A percentile compares a stretch with the other conserved stretches of the same genome.
These are phyloP conservation scores for Tillus elongatus DNA, from an alignment of 2,888 invertebrate genomes.

Conservation along the genomic window DNA sequence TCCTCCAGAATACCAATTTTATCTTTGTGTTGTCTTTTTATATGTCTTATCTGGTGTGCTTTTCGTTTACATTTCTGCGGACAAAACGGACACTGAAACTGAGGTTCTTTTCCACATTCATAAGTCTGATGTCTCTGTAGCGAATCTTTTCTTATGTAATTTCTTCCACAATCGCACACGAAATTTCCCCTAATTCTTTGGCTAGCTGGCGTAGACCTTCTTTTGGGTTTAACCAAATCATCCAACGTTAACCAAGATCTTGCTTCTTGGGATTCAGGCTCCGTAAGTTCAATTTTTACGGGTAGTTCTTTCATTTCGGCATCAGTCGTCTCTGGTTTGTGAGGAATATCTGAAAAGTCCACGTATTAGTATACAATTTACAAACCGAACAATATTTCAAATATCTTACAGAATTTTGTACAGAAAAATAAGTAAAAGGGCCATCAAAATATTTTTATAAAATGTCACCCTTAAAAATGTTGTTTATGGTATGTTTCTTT, in stretches of 20 bases:
- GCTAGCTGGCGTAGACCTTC: conserved; percentile 39
- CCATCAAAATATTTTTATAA: no score
- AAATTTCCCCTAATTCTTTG: conserved; percentile 42
- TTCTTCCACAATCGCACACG: conserved; percentile 65
- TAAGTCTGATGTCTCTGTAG: conserved; percentile 66
- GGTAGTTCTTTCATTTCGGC: conserved; percentile 26
- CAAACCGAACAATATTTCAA: no score
- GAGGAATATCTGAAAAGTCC: conserved; percentile 9
- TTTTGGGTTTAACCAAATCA: conserved; percentile 20
- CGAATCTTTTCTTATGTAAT: conserved; percentile 70
- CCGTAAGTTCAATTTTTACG: conserved; percentile 33
- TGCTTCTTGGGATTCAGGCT: conserved; percentile 20
- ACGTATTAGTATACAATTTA: no score
- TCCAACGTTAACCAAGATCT: conserved; percentile 20
- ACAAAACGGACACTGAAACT: conserved; percentile 62
- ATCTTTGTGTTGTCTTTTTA: conserved; percentile 46
- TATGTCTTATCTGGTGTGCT: conserved; percentile 50
- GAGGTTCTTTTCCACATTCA: conserved; percentile 65
- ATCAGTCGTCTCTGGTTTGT: conserved; percentile 7
- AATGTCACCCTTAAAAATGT: no score
- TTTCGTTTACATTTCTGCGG: conserved; percentile 59
- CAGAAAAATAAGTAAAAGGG: no score
- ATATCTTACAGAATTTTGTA: no score
- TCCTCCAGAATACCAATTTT: conserved; percentile 44
- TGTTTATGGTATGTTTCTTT: no score